A percentile compares a stretch with the other conserved stretches of the same genome.
phyloP scores from a whole-genome alignment of 2,888 invertebrate genomes.

The Apocheima hispidaria region DNA sequence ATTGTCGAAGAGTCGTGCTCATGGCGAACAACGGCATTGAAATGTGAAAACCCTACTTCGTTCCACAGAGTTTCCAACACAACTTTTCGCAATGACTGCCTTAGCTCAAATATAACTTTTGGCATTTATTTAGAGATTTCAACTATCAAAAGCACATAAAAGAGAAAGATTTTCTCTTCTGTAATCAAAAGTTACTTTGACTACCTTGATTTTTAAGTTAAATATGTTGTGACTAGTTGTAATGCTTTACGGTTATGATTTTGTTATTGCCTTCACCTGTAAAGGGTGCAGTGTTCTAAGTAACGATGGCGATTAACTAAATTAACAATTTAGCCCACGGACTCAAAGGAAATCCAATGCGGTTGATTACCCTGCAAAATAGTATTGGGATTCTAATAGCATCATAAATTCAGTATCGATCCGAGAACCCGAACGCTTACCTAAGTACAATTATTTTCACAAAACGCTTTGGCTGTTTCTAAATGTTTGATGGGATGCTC shows the following conservation, averaged over 20 bases:
- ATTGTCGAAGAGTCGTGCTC: background rate
- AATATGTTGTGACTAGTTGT: conserved; percentile 5
- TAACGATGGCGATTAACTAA: conserved; percentile 53
- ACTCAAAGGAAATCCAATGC: conserved; percentile 41
- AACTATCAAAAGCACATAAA: too few species aligned
- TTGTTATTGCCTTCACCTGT: conserved; percentile 40
- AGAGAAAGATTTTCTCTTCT: too few species aligned
- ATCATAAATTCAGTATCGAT: conserved; percentile 36
- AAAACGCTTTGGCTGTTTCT: conserved; percentile 21
- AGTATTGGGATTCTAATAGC: conserved; percentile 41
- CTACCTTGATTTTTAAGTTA: background rate
- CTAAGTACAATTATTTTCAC: conserved; percentile 32
- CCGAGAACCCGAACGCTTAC: conserved; percentile 14
- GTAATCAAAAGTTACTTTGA: background rate
- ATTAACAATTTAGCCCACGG: conserved; percentile 52
- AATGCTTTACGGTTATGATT: background rate
- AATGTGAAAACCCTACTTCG: background rate
- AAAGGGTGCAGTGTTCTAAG: conserved; percentile 45
- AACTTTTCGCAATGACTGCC: too few species aligned
- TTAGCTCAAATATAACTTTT: too few species aligned
- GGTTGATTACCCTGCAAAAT: conserved; percentile 41
- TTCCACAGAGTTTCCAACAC: too few species aligned
- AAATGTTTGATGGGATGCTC: conserved; percentile 26
- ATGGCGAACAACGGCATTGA: background rate
- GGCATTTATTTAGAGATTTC: too few species aligned